A percentile compares a stretch with the other conserved stretches of the same genome.
Conservation (phyloP, 2,113 vertebrate genomes). For the Isichthys henryi region DNA sequence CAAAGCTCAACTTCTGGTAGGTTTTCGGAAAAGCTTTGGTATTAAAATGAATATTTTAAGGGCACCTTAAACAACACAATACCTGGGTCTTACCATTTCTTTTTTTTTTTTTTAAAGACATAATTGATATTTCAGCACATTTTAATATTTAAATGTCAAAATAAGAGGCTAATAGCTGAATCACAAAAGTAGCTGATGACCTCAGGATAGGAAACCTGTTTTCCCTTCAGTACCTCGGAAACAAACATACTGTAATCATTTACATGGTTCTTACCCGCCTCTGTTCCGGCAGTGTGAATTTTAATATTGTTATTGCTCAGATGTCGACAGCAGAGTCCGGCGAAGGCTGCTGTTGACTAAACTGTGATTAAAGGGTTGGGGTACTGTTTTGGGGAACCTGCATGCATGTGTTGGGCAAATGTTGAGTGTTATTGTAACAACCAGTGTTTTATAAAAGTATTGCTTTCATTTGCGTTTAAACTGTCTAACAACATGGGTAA, state of each 20-base stretch:
- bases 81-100: neutral
- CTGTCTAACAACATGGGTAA: neutral
- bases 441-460: neutral
- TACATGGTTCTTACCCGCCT: conserved; percentile 1
- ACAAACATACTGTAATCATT: conserved; percentile 13
- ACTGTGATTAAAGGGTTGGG: neutral
- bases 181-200: conserved; percentile 20
- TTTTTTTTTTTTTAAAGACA: neutral
- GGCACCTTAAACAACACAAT: neutral
- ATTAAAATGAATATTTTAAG: neutral
- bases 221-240: conserved; percentile 22
- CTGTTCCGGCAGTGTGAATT: neutral
- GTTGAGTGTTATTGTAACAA: conserved; percentile 36
- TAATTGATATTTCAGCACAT: neutral
- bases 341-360: neutral
- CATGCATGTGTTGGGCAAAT: conserved; percentile 15
- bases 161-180: neutral
- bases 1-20: conserved; percentile 14
- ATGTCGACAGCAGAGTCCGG: neutral
- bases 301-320: neutral
- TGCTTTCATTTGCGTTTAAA: conserved; percentile 3
- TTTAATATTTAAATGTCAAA: neutral
- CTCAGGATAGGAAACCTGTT: conserved; percentile 22
- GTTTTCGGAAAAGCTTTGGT: neutral
- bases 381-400: neutral